These are phyloP conservation scores for Crioceris asparagi DNA, from an alignment of 2,888 invertebrate species.

Conservation along the genomic window DNA sequence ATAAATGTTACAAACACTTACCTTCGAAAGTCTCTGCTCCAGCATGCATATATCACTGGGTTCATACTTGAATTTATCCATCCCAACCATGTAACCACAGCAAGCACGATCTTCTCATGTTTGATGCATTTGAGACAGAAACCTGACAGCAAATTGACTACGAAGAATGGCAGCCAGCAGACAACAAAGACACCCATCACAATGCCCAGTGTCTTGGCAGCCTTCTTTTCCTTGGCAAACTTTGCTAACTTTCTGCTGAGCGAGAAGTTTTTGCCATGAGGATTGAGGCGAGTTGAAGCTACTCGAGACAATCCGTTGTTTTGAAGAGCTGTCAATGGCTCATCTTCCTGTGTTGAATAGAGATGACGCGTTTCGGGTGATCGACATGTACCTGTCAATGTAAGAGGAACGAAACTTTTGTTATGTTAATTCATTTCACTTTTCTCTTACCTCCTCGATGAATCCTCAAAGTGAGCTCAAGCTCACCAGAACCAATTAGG, in stretches of 20 bases:
- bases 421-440: too few species aligned
- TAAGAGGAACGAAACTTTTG: too few species aligned
- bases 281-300: constrained; percentile 44
- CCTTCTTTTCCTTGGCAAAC: constrained; percentile 95
- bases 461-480: constrained; percentile 82
- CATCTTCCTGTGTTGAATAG: constrained; percentile 57
- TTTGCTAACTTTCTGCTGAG: constrained; percentile 87
- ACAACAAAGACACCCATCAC: constrained; percentile 96
- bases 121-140: constrained; percentile 81
- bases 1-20: too few species aligned
- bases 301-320: constrained; percentile 67
- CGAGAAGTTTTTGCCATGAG: constrained; percentile 75
- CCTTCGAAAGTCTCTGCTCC: constrained; percentile 94
- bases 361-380: constrained; percentile 34
- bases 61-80: constrained; percentile 97
- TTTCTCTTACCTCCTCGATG: constrained; percentile 66
- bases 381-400: too few species aligned
- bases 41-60: constrained; percentile 96
- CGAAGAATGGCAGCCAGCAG: constrained; percentile 96
- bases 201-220: constrained; percentile 84
- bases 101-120: constrained; percentile 77
- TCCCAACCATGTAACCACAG: constrained; percentile 87
- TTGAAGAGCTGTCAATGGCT: constrained; percentile 64
- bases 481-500: constrained; percentile 71
- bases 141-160: constrained; percentile 84